A percentile compares a stretch with the other conserved stretches of the same genome.
Evolutionary conservation across 2,113 vertebrate genomes (phyloP).

Genomic region (Psilopsiagon aymara): DNA sequence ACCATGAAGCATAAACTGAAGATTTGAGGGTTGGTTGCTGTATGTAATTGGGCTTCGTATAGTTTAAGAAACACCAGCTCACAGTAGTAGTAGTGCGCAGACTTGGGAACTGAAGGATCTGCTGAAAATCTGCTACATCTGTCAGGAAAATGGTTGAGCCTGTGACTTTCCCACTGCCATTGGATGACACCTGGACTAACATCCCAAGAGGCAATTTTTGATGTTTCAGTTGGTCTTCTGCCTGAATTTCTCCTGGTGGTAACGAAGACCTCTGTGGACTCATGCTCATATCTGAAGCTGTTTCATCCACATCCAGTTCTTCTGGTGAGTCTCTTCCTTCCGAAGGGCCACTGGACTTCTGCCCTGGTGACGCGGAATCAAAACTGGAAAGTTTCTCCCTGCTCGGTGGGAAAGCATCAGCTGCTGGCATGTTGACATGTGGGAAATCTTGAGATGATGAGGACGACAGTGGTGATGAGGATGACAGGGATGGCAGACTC

Average conservation of each 20-base stretch:
- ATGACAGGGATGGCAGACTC: conserved; percentile 66
- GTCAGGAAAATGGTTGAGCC: conserved; percentile 83
- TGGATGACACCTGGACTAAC: conserved; percentile 84
- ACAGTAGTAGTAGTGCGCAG: conserved; percentile 91
- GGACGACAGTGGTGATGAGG: conserved; percentile 79
- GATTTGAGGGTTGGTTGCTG: conserved; percentile 81
- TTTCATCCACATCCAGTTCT: conserved; percentile 88
- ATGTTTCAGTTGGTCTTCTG: conserved; percentile 71
- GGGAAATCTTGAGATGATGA: conserved; percentile 84
- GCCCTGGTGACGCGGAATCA: conserved; percentile 83
- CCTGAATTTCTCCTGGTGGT: conserved; percentile 76
- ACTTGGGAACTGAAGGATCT: conserved; percentile 92
- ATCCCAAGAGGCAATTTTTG: conserved; percentile 83
- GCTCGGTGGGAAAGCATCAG: conserved; percentile 71
- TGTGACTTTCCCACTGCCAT: conserved; percentile 73
- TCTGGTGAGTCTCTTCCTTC: conserved; percentile 88
- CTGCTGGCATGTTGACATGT: conserved; percentile 59
- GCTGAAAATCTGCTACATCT: conserved; percentile 86
- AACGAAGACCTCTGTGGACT: conserved; percentile 84
- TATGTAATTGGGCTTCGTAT: conserved; percentile 90
- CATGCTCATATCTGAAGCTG: conserved; percentile 80
- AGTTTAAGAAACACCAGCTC: conserved; percentile 99
- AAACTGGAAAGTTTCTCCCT: conserved; percentile 80
- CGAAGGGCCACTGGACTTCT: conserved; percentile 84
- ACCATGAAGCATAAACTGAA: conserved; percentile 96